Evolutionary conservation across 2,797 vertebrate genomes (phyloP), one percentile per base, ranked within the genome.

Genomic region (Hapalemur alaotrensis): DNA sequence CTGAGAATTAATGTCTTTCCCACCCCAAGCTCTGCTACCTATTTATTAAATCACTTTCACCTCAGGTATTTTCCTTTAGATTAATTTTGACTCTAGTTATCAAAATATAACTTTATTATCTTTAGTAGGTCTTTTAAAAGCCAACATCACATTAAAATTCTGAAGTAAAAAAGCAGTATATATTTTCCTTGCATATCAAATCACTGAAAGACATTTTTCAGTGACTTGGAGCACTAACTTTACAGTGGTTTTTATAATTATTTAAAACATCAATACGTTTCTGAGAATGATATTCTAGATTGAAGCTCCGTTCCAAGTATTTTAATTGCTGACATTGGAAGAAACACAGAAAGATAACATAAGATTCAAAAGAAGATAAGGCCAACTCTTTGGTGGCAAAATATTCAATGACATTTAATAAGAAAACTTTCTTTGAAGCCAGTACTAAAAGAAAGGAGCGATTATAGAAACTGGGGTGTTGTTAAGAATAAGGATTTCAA

Each of bases 151-250:
- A 72, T 50, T 84, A 43, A 95, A 97, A 65, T 92, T 75, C 61
- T 80, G 57, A 97, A 86, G 48, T 87, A 79, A 65, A 94, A 35
- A 54, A 92, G 28, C 13, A 1, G 67, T 88, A 17, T 86, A 82
- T 93, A 76, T 84, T 97, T 96, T 80, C 78, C 25, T 50, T 90
- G 65, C 72, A 90, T 72, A 90, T 93, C 32, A 79, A 96, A 92
- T 98, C 97, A 35, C 84, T 94, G 46, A 94, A 97, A 96, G 54
- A 86, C 48, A 67, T 96, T 96, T 96, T 96, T 97, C 80, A 95
- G 28, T 65, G 94, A 28, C 32, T 82, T 72, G 4, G 43, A 90
- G 17, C 30, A 46, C 14, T 79, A 84, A 22, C 7, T 89, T 59
- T 79, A 18, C 59, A 86, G 52, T 57, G 32, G 15, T 50, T 92